Conservation (phyloP, 2,888 invertebrate genomes). For the Cryptosula pallasiana region DNA sequence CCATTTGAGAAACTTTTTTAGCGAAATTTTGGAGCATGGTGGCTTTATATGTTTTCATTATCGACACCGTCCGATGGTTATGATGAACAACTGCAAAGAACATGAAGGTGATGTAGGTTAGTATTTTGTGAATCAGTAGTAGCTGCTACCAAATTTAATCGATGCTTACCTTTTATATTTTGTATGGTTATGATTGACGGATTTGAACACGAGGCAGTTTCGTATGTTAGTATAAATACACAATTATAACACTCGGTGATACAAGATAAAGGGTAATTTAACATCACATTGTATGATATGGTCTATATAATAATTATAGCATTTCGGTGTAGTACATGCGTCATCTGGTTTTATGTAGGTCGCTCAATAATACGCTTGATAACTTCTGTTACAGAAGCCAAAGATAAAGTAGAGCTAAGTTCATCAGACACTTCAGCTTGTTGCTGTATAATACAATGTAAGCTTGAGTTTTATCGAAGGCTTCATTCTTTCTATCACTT, state of each 20-base stretch:
- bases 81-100: too few relatives aligned
- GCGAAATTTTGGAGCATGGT: not conserved
- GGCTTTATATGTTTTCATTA: slow-evolving; percentile 8
- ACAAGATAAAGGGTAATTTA: too few relatives aligned
- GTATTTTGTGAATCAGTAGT: not conserved
- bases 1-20: not conserved
- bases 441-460: not conserved
- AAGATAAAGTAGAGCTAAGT: not conserved
- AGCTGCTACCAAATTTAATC: not conserved
- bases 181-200: too few relatives aligned
- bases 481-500: not conserved
- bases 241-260: too few relatives aligned
- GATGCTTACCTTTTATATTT: not conserved
- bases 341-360: too few relatives aligned
- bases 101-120: not conserved
- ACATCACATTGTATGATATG: too few relatives aligned
- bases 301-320: too few relatives aligned
- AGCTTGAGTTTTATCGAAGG: not conserved
- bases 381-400: not conserved
- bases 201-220: too few relatives aligned
- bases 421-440: not conserved
- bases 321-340: not conserved
- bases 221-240: too few relatives aligned
- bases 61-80: not conserved
- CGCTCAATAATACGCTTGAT: too few relatives aligned